A percentile compares a stretch with the other conserved stretches of the same genome.
phyloP scores from a whole-genome alignment of 2,888 invertebrate genomes.

The Onchidella celtica region DNA sequence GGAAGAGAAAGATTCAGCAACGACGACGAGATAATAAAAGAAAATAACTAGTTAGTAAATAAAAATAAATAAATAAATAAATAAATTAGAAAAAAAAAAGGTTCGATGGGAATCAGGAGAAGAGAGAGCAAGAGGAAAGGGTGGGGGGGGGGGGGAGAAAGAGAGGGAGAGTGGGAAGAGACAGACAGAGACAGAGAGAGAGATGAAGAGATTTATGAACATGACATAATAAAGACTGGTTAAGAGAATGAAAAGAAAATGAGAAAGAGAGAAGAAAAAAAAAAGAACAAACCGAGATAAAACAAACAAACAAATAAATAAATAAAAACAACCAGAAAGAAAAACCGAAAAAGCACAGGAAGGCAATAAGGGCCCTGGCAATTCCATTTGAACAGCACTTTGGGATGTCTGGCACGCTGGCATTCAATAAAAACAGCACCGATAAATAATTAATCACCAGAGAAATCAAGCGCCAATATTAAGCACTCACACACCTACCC shows the following conservation, averaged over 20 bases:
- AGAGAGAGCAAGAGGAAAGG: background rate
- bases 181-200: conserved; percentile 16
- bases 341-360: background rate
- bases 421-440: no score
- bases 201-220: no score
- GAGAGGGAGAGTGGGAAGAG: conserved; percentile 18
- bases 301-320: background rate
- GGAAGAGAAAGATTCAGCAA: background rate
- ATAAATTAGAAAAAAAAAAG: background rate
- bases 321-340: background rate
- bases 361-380: background rate
- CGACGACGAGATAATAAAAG: background rate
- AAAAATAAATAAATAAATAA: background rate
- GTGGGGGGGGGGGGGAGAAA: conserved; percentile 10
- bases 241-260: no score
- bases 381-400: no score
- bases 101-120: background rate
- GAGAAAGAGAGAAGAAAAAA: conserved; percentile 25
- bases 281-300: background rate
- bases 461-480: no score
- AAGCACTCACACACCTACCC: no score
- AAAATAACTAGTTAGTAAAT: background rate
- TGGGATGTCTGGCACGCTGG: no score
- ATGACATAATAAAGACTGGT: no score
- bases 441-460: no score